phyloP scores from a whole-genome alignment of 1,140 invertebrate genomes.

The Drosophila chauvacae region DNA sequence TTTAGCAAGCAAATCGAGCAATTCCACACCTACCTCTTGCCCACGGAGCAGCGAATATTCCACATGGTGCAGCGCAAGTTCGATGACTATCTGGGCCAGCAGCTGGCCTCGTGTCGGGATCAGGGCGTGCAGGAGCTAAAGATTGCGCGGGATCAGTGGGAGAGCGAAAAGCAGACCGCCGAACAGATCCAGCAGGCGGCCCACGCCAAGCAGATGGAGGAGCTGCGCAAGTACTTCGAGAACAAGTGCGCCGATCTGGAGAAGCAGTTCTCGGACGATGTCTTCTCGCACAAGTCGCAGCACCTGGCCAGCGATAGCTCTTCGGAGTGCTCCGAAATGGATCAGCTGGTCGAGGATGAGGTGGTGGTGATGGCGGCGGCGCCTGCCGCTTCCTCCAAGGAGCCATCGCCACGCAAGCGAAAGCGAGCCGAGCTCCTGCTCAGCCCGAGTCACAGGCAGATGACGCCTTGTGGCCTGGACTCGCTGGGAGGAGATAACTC shows the following conservation, averaged over 20 bases:
- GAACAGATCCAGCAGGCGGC: conserved; percentile 86
- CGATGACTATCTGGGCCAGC: conserved; percentile 85
- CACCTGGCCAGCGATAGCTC: conserved; percentile 66
- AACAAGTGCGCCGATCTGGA: conserved; percentile 91
- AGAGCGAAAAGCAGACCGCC: conserved; percentile 60
- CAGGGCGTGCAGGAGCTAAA: conserved; percentile 85
- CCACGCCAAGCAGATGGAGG: conserved; percentile 90
- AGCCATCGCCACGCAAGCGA: conserved; percentile 69
- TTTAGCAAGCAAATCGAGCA: conserved; percentile 84
- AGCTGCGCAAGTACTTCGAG: conserved; percentile 91
- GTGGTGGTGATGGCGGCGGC: background rate
- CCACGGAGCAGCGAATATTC: conserved; percentile 84
- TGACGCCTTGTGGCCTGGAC: conserved; percentile 71
- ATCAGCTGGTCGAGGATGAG: conserved; percentile 67
- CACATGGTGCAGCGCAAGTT: conserved; percentile 85
- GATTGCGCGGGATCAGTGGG: conserved; percentile 83
- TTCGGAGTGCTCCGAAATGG: conserved; percentile 74
- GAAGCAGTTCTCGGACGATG: conserved; percentile 90
- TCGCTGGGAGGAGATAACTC: conserved; percentile 27
- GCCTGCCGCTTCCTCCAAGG: conserved; percentile 42
- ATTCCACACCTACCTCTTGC: conserved; percentile 82
- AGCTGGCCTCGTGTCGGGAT: conserved; percentile 84
- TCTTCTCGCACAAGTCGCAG: conserved; percentile 89
- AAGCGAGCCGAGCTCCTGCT: conserved; percentile 72
- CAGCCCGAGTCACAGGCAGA: conserved; percentile 79